Percentiles rank a stretch among this genome's conserved stretches.
phyloP scores from a whole-genome alignment of 2,113 vertebrate species.

The Rousettus leschenaultii region DNA sequence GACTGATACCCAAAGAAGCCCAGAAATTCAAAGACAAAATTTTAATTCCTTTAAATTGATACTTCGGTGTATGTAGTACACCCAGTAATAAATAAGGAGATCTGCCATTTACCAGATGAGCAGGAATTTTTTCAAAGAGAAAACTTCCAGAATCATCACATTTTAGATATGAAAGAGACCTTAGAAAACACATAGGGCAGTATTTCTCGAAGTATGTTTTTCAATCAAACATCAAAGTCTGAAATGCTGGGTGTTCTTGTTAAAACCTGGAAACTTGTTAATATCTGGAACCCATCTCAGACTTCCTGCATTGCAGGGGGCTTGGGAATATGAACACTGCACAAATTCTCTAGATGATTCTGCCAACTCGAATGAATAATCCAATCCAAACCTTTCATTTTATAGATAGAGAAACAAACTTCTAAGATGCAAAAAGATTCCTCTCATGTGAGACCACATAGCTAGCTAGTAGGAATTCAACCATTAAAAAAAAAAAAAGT shows the following conservation, averaged over 20 bases:
- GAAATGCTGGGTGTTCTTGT: background rate
- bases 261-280: background rate
- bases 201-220: background rate
- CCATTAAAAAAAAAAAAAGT: background rate
- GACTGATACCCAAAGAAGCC: background rate
- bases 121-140: background rate
- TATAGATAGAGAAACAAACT: background rate
- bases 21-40: background rate
- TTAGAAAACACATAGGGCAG: background rate
- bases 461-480: background rate
- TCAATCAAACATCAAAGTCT: background rate
- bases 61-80: background rate
- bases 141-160: slow-evolving; percentile 6
- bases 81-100: background rate
- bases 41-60: background rate
- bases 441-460: background rate
- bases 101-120: background rate
- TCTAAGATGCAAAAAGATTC: background rate
- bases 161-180: background rate
- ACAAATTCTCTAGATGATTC: background rate
- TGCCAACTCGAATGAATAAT: background rate
- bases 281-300: background rate
- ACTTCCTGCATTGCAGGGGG: too few relatives aligned
- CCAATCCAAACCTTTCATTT: background rate
- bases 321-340: background rate